Evolutionary conservation across 2,888 invertebrate species (phyloP), one percentile per base, ranked within the genome.

Genomic region (Amiota communis): DNA sequence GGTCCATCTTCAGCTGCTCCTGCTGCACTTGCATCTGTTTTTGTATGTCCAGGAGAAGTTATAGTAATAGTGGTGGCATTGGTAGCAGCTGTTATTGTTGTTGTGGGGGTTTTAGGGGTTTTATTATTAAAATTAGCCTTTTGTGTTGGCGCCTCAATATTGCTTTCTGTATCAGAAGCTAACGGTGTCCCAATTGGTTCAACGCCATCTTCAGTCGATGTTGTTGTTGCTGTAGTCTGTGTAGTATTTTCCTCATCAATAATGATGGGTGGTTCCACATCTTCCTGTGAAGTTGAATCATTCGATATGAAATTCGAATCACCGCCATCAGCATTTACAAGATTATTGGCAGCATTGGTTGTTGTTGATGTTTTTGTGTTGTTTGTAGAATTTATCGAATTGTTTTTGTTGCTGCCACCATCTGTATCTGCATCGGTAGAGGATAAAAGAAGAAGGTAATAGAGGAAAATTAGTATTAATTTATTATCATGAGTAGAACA

Each of bases 141-240:
- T 70, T 79, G 75, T 68, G 74, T 76, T 78, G 94, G 91, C 79
- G 94, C 93, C 87, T 95, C 95, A 79, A 94, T 92, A 89, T 95
- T 95, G 87, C 95, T 95, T 89, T 96, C 95, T 46, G 87, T 88
- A 87, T 96, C 95, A 68, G 93, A 93, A 71, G 86, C 87, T 49
- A 85, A 75, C 68, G 86, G 87, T 76, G 87, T 87, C 72, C 79
- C 78, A 15, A 70, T 77, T 12, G 49, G 51, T n/a, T 68, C 67
- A 74, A 81, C 81, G 74, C 81, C 81, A 59, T 82, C 79, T 51
- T 81, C 81, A 17, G 82, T 81, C 74, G 91, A 91, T 77, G 92
- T 92, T 77, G 92, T 90, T 77, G 92, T 90, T 36, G 91, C 85
- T 91, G 78, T 92, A 90, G 79, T 91, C 90, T 74, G 92, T 91